These are phyloP conservation scores for Noctilio leporinus DNA, from an alignment of 2,113 vertebrate genomes.

Conservation along the genomic window DNA sequence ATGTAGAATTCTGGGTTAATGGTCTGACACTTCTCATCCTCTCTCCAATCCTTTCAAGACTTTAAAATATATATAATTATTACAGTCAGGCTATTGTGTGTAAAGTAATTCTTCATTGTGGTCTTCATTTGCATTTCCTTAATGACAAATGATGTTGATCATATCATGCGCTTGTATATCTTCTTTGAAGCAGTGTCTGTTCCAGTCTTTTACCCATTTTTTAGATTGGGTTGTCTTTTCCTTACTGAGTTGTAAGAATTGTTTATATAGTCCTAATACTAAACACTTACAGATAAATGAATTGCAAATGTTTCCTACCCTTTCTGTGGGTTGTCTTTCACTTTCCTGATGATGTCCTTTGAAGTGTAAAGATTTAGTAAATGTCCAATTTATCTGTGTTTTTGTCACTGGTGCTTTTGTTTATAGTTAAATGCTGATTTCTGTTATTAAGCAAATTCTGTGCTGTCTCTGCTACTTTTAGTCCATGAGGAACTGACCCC, in stretches of 20 bases:
- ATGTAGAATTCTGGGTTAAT: not conserved
- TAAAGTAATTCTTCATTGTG: not conserved
- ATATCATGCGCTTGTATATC: not conserved
- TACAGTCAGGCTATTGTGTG: not conserved
- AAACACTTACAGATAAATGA: not conserved
- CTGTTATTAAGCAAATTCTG: not conserved
- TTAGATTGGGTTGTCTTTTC: not conserved
- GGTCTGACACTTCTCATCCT: not conserved
- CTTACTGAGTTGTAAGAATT: not conserved
- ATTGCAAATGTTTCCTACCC: not conserved
- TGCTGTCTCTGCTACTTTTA: not conserved
- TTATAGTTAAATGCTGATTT: not conserved
- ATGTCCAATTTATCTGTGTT: not conserved
- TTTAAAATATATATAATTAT: not conserved
- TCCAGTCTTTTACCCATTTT: not conserved
- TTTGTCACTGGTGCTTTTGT: not conserved
- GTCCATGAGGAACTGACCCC: not conserved
- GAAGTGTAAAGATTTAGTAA: not conserved
- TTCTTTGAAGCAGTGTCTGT: not conserved
- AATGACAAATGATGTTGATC: not conserved
- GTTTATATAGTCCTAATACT: not conserved
- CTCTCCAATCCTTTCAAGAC: not conserved
- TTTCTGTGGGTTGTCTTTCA: not conserved
- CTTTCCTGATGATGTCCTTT: not conserved
- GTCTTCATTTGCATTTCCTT: slow-evolving; percentile 1